Conservation (phyloP, 2,888 invertebrate genomes). For the Amitus sp. region DNA sequence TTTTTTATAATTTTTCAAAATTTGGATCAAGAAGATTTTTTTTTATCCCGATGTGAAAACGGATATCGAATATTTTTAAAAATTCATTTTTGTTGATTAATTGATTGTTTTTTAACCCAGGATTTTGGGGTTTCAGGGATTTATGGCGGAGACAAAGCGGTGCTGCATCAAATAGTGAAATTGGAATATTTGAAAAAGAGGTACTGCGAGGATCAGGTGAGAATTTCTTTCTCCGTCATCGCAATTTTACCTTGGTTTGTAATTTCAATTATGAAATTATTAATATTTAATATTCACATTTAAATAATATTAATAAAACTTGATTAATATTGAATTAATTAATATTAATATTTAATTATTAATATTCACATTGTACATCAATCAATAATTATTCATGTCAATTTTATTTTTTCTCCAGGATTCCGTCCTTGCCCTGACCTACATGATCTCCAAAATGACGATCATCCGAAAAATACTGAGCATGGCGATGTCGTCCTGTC, state of each 20-base stretch:
- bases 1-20: too few relatives aligned
- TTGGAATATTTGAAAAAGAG: constrained; percentile 71
- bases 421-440: constrained; percentile 48
- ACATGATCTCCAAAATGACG: constrained; percentile 61
- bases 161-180: constrained; percentile 72
- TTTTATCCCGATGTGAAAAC: too few relatives aligned
- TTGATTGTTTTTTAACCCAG: constrained; percentile 13
- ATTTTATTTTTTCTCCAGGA: constrained; percentile 39
- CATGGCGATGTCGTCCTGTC: constrained; percentile 64
- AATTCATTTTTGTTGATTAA: neutral
- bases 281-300: too few relatives aligned
- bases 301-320: too few relatives aligned
- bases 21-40: too few relatives aligned
- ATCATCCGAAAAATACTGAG: constrained; percentile 69
- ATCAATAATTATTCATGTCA: constrained; percentile 4
- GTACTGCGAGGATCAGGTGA: constrained; percentile 63
- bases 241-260: neutral
- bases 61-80: too few relatives aligned
- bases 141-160: constrained; percentile 72
- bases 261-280: constrained; percentile 1
- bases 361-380: neutral
- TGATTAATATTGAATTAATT: too few relatives aligned
- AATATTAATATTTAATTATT: neutral
- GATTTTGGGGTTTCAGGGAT: constrained; percentile 62
- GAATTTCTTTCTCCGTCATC: constrained; percentile 11